Base-by-base conservation (phyloP, 2,113 vertebrate species). In the Mandrillus leucophaeus region DNA sequence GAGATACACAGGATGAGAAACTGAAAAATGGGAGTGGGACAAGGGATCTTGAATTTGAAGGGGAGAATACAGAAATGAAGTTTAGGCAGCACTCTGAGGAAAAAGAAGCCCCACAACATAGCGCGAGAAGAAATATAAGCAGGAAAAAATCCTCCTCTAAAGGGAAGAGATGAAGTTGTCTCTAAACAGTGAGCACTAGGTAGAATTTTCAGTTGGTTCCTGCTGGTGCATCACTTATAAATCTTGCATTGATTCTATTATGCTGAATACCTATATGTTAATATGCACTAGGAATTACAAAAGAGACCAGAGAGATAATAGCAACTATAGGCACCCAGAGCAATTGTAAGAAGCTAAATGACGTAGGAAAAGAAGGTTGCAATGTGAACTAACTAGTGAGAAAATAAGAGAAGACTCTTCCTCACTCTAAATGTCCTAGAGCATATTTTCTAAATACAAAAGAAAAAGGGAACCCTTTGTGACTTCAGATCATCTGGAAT, bases 211-310 rank as follows among this genome's bases (percentile, higher is more conserved):
- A 27, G 0, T 88, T 97, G 64, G 64, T n/a, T 90, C 9, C 38
- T 76, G 4, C 16, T 88, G 75, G 16, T 68, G 13, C 6, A 43
- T 68, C 23, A 61, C n/a, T 84, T 32, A n/a, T 20, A 82, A 43
- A 66, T 52, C 18, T 86, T 96, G 80, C n/a, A 45, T 55, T 91
- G 88, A 72, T 87, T 92, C 48, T 80, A n/a, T 64, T 82, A 40
- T 25, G 18, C 38, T 40, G 23, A 59, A 88, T 32, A 79, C 3
- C 45, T 50, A 22, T 9, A 16, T 75, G 61, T 76, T 93, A 43
- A 81, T 22, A 14, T 40, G 7, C 38, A 73, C 22, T 88, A n/a
- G 43, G n/a, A 75, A 76, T 78, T 78, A 72, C 45, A 57, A 82
- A 81, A 76, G 27, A 78, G 35, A 75, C 13, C n/a, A 22, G 5